Conservation (phyloP, 2,113 vertebrate species). For the Pipra filicauda region DNA sequence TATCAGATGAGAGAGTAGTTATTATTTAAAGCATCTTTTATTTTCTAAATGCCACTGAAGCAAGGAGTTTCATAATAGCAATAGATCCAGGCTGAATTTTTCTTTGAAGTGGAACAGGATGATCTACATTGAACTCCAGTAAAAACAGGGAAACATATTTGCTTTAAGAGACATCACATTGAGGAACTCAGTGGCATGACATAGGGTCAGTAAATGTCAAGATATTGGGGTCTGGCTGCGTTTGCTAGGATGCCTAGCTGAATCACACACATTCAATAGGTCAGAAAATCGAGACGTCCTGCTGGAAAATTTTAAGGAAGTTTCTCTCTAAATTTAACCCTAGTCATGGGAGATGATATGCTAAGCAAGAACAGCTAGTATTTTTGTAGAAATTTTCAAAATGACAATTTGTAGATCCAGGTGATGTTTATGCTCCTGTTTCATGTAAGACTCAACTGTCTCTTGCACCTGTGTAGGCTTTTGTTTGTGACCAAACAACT, state of each 20-base stretch:
- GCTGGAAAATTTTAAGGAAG: neutral
- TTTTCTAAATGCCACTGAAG: slow-evolving; percentile 6
- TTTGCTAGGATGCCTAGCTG: neutral
- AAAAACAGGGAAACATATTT: neutral
- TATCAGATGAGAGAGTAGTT: neutral
- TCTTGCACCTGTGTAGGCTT: neutral
- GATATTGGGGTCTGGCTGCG: neutral
- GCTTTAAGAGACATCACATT: neutral
- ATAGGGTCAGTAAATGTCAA: neutral
- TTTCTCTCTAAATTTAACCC: neutral
- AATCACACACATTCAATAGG: neutral
- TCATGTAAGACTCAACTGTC: neutral
- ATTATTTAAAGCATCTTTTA: slow-evolving; percentile 31
- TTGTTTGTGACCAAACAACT: neutral
- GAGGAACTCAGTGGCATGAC: neutral
- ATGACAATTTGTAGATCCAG: neutral
- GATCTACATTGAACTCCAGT: neutral
- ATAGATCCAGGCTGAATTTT: neutral
- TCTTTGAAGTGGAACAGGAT: neutral
- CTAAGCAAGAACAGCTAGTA: neutral
- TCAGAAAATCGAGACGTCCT: neutral
- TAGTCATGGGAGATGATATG: neutral
- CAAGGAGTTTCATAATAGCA: neutral
- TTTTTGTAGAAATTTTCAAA: neutral
- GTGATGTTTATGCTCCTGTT: neutral